Base-by-base conservation (phyloP, 2,797 vertebrate species). In the Allobates femoralis region DNA sequence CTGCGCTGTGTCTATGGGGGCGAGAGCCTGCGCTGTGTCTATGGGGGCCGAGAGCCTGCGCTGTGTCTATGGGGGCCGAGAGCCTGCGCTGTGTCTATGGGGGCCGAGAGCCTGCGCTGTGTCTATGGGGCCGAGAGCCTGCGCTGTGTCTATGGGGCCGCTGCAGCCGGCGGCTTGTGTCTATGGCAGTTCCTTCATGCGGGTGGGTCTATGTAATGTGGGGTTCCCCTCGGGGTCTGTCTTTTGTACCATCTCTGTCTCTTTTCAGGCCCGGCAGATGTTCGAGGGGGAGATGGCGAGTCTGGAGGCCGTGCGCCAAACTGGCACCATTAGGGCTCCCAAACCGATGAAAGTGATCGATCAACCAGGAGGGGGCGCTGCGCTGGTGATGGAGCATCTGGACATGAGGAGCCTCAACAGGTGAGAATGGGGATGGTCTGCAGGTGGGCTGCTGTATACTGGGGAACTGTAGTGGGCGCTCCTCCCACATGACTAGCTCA, bases 281-380 rank as follows among this genome's bases (percentile, higher is more conserved):
- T 99, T 99, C 92, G 96, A 97, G 90, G 97, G 97, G 1, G 97
- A 99, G 92, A 94, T 94, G 94, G 96, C 95, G 51, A 97, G 97
- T 90, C 90, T 99, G 91, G 93, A 95, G 62, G 95, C 97, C 58
- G 96, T 99, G 87, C 89, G 96, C 82, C 92, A 93, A 86, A 98
- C 96, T 0, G 90, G 92, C 87, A 96, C 96, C 0, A 89, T 98
- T 34, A 96, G 91, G 90, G 97, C 95, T 12, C 98, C 98, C 37
- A 96, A 92, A 86, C 96, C 97, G 51, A 85, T 97, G 34, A 97
- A 96, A 90, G 94, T 97, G 69, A 92, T 99, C 0, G 95, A 97
- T 1, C 90, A 95, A 28, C 94, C 96, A 1, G 93, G 86, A 3
- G 92, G 94, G 0, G 94, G 93, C 75, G 93, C 96, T 41, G 74